phyloP scores from a whole-genome alignment of 35 echinoderm and acorn worm genomes.

The Holothuria glaberrima region DNA sequence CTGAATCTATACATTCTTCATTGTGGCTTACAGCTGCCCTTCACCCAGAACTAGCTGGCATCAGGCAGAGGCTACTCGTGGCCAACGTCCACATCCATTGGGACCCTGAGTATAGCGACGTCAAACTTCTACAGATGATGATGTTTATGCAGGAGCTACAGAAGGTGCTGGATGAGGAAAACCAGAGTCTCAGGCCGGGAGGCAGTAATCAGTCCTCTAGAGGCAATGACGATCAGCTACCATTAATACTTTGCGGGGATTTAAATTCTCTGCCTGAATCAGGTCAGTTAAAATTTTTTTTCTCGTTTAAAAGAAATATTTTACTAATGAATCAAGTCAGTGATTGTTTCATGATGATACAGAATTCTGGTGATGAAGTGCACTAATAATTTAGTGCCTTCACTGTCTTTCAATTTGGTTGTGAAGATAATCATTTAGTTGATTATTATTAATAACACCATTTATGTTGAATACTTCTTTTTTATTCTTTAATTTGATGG shows the following conservation, averaged over 20 bases:
- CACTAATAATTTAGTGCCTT: no score
- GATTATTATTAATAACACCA: no score
- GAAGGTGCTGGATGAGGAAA: constrained; percentile 88
- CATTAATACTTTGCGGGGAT: constrained; percentile 92
- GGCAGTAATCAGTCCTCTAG: constrained; percentile 2
- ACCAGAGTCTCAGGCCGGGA: constrained; percentile 88
- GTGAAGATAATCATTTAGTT: no score
- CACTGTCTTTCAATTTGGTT: no score
- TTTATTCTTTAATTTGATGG: no score
- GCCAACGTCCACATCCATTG: constrained; percentile 98
- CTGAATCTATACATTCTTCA: no score
- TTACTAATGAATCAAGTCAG: no score
- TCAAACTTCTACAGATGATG: constrained; percentile 97
- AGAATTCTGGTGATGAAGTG: no score
- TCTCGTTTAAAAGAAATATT: no score
- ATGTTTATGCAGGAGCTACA: constrained; percentile 99
- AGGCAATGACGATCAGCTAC: constrained; percentile 53
- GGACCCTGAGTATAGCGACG: constrained; percentile 94
- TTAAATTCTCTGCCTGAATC: constrained; percentile 98
- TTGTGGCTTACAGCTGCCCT: constrained; percentile 27
- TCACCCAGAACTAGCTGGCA: constrained; percentile 59
- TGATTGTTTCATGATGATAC: no score
- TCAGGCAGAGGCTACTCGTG: constrained; percentile 80
- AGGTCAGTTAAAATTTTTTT: constrained; percentile 35
- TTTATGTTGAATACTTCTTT: no score